These are phyloP conservation scores for Papilio elwesi DNA, from an alignment of 2,888 invertebrate species.

Conservation along the genomic window DNA sequence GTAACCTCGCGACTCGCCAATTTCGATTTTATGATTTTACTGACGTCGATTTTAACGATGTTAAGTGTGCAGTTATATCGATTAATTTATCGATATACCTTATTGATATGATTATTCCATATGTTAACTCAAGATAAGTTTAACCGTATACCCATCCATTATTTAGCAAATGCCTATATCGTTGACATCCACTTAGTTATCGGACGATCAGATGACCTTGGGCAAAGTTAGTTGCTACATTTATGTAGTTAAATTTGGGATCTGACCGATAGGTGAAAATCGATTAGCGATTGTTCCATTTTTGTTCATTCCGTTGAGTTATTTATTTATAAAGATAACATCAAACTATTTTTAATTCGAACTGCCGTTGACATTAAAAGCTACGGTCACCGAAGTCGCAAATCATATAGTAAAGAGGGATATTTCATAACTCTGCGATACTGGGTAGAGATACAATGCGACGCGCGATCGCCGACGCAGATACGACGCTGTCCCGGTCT, in stretches of 20 bases:
- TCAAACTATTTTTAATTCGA: not conserved
- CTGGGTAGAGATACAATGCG: slow-evolving; percentile 11
- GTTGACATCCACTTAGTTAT: not conserved
- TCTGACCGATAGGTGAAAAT: too few relatives aligned
- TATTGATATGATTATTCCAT: slow-evolving; percentile 16
- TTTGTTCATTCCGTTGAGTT: too few relatives aligned
- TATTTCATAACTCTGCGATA: slow-evolving; percentile 35
- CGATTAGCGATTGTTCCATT: too few relatives aligned
- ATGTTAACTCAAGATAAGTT: not conserved
- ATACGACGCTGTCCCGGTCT: slow-evolving; percentile 44
- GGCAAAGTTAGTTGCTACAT: too few relatives aligned
- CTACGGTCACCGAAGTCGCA: not conserved
- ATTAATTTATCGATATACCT: slow-evolving; percentile 16
- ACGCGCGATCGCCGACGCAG: slow-evolving; percentile 18
- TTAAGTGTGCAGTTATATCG: slow-evolving; percentile 8
- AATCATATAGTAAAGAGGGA: not conserved
- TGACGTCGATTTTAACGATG: slow-evolving; percentile 8
- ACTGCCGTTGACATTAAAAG: not conserved
- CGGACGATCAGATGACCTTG: too few relatives aligned
- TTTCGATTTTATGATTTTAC: slow-evolving; percentile 24
- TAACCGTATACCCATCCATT: not conserved
- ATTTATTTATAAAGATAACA: too few relatives aligned
- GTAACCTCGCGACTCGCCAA: slow-evolving; percentile 22
- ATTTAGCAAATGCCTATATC: not conserved
- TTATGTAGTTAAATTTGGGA: too few relatives aligned